phyloP scores from a whole-genome alignment of 1,140 invertebrate species.

The Hyles euphorbiae region DNA sequence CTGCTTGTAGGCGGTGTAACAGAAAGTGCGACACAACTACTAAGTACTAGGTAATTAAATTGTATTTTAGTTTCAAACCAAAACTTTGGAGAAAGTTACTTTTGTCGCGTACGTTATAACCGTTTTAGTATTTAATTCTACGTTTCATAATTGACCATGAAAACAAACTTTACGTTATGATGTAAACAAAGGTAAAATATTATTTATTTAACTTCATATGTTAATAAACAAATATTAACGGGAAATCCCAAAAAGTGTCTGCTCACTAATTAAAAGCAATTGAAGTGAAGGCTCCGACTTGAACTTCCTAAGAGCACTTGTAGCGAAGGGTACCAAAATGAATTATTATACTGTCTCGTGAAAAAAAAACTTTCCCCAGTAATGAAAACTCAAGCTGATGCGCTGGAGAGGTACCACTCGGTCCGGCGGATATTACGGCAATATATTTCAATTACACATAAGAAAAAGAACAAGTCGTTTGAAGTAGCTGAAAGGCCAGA shows the following conservation, averaged over 20 bases:
- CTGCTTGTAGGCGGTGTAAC: no score
- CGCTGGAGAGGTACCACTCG: constrained; percentile 56
- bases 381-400: constrained; percentile 71
- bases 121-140: no score
- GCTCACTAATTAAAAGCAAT: constrained; percentile 28
- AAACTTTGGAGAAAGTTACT: no score
- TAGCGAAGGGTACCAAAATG: constrained; percentile 54
- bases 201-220: constrained; percentile 1
- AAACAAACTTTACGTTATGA: neutral
- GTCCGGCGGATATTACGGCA: constrained; percentile 71
- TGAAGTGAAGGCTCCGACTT: constrained; percentile 32
- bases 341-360: constrained; percentile 67
- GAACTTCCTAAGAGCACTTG: constrained; percentile 44
- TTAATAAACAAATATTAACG: constrained; percentile 5
- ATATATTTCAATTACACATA: constrained; percentile 75
- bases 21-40: no score
- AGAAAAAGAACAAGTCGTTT: constrained; percentile 74
- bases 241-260: no score
- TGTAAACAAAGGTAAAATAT: neutral
- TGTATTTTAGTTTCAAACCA: no score
- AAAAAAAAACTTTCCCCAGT: constrained; percentile 68
- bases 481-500: constrained; percentile 69
- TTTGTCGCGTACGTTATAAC: no score
- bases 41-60: no score
- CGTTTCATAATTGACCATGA: no score